Conservation (phyloP, 2,797 vertebrate species). For the Siniperca obscura region DNA sequence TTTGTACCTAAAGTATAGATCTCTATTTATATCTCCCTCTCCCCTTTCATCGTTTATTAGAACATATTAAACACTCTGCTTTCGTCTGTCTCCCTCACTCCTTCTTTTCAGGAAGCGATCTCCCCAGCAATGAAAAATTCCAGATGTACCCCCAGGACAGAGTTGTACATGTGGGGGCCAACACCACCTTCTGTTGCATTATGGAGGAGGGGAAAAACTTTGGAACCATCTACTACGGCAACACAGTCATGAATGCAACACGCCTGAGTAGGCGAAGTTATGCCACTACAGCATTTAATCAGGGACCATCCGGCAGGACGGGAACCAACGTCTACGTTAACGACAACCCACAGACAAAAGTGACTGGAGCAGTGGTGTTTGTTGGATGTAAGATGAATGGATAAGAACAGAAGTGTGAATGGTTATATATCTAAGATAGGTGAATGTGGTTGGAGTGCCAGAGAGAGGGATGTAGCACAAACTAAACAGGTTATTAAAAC, state of each 20-base stretch:
- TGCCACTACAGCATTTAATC: conserved; percentile 55
- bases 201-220: conserved; percentile 67
- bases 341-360: fast-evolving
- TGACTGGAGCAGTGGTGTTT: conserved; percentile 78
- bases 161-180: conserved; percentile 73
- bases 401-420: conserved; percentile 12
- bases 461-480: neutral
- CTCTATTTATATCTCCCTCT: neutral
- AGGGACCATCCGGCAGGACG: fast-evolving
- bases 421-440: neutral
- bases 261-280: conserved; percentile 79
- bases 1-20: neutral
- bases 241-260: conserved; percentile 26
- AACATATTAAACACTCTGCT: neutral
- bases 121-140: conserved; percentile 29
- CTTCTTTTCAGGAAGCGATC: conserved; percentile 73
- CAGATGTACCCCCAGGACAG: conserved; percentile 76
- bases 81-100: neutral
- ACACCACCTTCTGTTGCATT: conserved; percentile 84
- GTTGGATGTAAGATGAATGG: conserved; percentile 83
- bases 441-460: neutral
- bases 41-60: neutral
- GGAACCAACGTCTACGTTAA: conserved; percentile 76
- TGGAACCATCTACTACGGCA: conserved; percentile 3
- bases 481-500: neutral